Evolutionary conservation across 2,113 vertebrate species (phyloP).

Genomic region (Pygoscelis adeliae): DNA sequence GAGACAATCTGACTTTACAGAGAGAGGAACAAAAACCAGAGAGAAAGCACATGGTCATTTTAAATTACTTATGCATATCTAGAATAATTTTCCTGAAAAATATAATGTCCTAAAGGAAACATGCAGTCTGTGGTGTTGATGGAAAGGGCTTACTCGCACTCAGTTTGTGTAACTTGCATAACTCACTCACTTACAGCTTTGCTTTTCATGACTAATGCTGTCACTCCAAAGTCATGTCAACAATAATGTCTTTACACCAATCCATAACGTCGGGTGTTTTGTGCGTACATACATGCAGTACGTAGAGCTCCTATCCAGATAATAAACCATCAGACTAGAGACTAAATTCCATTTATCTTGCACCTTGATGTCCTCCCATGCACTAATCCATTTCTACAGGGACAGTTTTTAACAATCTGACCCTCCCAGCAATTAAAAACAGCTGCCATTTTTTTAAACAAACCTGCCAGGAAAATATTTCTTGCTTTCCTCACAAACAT

Average conservation of each 20-base stretch:
- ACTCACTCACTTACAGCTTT: neutral
- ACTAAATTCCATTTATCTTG: conserved; percentile 23
- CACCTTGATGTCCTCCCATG: conserved; percentile 41
- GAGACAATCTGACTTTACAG: neutral
- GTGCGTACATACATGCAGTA: neutral
- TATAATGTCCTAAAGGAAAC: neutral
- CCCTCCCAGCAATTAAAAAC: conserved; percentile 61
- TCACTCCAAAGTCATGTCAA: neutral
- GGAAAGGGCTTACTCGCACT: neutral
- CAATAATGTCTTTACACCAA: neutral
- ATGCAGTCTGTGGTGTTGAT: neutral
- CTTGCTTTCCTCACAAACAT: conserved; percentile 65
- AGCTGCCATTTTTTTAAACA: conserved; percentile 35
- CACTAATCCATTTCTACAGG: conserved; percentile 35
- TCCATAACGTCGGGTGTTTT: rapidly evolving
- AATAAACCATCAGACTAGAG: neutral
- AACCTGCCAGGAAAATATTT: conserved; percentile 71
- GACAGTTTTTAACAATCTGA: conserved; percentile 50
- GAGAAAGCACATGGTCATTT: neutral
- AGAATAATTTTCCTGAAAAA: conserved; percentile 6
- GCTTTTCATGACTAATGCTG: neutral
- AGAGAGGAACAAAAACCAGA: neutral
- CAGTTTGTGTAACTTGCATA: neutral
- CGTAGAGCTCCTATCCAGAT: neutral
- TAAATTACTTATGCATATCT: neutral